Percentiles rank a stretch among this genome's conserved stretches.
phyloP scores from a whole-genome alignment of 1,140 invertebrate genomes.

The Limonius californicus region DNA sequence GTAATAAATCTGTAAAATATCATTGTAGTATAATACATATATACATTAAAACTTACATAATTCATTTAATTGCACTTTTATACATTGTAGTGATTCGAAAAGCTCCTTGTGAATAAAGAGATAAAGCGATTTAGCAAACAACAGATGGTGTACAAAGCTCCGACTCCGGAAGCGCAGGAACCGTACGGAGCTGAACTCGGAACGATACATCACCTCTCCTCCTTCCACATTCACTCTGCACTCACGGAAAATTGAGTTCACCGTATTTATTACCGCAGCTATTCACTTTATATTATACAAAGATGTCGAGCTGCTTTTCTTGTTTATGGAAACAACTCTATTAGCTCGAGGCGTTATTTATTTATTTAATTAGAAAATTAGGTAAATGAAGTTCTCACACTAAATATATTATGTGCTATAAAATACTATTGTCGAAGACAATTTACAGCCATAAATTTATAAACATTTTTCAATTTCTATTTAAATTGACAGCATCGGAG shows the following conservation, averaged over 20 bases:
- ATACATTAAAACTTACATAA: too few relatives aligned
- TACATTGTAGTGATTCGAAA: background rate
- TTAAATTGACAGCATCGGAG: too few relatives aligned
- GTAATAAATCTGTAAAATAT: too few relatives aligned
- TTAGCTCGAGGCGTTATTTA: background rate
- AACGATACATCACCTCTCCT: constrained; percentile 29
- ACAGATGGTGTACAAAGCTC: constrained; percentile 35
- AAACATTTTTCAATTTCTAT: too few relatives aligned
- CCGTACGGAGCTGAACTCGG: constrained; percentile 25
- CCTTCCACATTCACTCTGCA: constrained; percentile 31
- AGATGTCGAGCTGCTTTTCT: constrained; percentile 5
- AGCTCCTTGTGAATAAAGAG: background rate
- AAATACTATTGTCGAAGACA: too few relatives aligned
- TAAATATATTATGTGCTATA: too few relatives aligned
- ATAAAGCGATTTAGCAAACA: constrained; percentile 30
- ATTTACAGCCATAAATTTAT: too few relatives aligned
- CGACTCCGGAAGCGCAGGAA: constrained; percentile 24
- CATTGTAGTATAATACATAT: too few relatives aligned
- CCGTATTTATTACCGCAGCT: constrained; percentile 38
- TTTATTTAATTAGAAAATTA: too few relatives aligned
- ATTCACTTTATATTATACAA: constrained; percentile 34
- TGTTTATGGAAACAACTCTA: background rate
- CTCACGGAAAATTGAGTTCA: constrained; percentile 41
- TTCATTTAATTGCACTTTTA: background rate
- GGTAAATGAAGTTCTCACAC: too few relatives aligned